Base-by-base conservation (phyloP, 2,888 invertebrate species). In the Caenorhabditis virilis region DNA sequence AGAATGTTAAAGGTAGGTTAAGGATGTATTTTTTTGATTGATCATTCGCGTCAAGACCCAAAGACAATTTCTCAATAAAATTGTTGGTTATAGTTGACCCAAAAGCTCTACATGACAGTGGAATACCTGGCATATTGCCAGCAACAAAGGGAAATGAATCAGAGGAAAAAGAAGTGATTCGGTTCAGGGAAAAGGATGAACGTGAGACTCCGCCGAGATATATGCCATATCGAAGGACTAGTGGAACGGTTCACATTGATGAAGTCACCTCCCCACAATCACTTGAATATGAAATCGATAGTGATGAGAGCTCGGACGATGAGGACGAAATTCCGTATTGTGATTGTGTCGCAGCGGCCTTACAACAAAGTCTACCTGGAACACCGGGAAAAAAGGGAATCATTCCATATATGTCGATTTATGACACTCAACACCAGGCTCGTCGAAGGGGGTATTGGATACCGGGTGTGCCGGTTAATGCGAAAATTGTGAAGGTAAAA, bases 401-500 rank as follows among this genome's bases (percentile, higher is more conserved):
- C 23, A 82, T 82, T 55, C 82, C 82, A 7, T 83, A 82, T 51
- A 62, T 64, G 25, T 69, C 78, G 9, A 70, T 83, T 23, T 83
- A 82, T 65, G 80, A 82, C 25, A 67, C 67, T 15, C 76, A 77
- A 52, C 69, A 75, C 20, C 61, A 67, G 33, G 70, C 73, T 0
- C 43, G 73, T 4, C 30, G 39, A 46, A 50, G 74, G 7, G 82
- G 82, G 7, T 82, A 82, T 49, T 82, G 81, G 81, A 81, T 82
- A 36, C 82, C 82, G 7, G 75, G 76, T 33, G 69, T 80, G 23
- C 78, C 80, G 7, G 78, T 82, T 22, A 75, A 79, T 36, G 79
- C 80, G 26, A 73, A 70, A 56, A 73, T 73, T 41, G 68, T 62
- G 11, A 73, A 73, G 51, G 73, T 66, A 23, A 43, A 38, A 16